These are phyloP conservation scores for Laterallus jamaicensis DNA, from an alignment of 2,113 vertebrate species.

Conservation along the genomic window DNA sequence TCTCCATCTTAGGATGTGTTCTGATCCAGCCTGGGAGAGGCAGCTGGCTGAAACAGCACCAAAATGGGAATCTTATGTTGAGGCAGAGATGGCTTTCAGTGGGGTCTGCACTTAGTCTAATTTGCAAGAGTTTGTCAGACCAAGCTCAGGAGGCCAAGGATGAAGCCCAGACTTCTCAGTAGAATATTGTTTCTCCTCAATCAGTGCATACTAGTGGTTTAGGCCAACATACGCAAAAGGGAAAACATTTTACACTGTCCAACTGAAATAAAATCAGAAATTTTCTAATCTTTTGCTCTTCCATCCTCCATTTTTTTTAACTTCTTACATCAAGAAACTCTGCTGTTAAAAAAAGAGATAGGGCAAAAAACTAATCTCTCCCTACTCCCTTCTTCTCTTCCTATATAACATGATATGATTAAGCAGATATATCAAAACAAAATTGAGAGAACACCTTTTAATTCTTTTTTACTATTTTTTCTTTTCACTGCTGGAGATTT, in stretches of 20 bases:
- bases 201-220: background rate
- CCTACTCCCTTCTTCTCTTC: background rate
- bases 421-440: background rate
- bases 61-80: background rate
- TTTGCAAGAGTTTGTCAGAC: background rate
- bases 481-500: background rate
- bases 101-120: background rate
- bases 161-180: background rate
- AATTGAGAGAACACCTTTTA: background rate
- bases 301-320: background rate
- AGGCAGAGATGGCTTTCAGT: background rate
- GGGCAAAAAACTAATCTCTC: background rate
- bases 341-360: background rate
- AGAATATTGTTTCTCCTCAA: background rate
- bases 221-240: background rate
- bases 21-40: background rate
- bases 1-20: background rate
- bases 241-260: background rate
- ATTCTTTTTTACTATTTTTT: background rate
- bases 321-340: background rate
- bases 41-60: background rate
- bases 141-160: background rate
- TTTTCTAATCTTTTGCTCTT: background rate
- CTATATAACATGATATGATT: rapidly evolving
- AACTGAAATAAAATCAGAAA: background rate